phyloP scores from a whole-genome alignment of 2,888 invertebrate genomes.

The Sturmia bella region DNA sequence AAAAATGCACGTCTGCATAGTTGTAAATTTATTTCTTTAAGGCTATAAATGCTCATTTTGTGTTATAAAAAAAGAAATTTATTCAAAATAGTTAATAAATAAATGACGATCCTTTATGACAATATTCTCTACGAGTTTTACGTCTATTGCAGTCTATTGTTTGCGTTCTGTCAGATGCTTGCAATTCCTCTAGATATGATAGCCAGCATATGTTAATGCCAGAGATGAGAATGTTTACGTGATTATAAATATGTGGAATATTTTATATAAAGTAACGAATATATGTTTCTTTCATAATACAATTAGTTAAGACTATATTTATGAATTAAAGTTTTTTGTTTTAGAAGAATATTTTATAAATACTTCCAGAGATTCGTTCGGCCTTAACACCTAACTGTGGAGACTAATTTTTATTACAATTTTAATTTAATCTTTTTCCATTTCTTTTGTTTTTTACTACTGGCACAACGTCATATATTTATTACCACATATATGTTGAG shows the following conservation, averaged over 20 bases:
- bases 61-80: constrained; percentile 52
- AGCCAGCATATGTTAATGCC: not conserved
- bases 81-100: constrained; percentile 69
- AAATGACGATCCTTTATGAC: constrained; percentile 59
- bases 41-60: constrained; percentile 76
- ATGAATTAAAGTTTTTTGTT: not conserved
- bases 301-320: too few relatives aligned
- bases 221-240: not conserved
- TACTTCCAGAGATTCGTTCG: too few relatives aligned
- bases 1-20: constrained; percentile 76
- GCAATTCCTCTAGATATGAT: constrained; percentile 1
- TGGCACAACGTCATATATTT: too few relatives aligned
- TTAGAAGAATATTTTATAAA: too few relatives aligned
- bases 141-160: not conserved
- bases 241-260: not conserved
- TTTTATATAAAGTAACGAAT: too few relatives aligned
- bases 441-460: too few relatives aligned
- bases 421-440: too few relatives aligned
- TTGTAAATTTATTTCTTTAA: constrained; percentile 73
- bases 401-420: too few relatives aligned
- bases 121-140: constrained; percentile 49
- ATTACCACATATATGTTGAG: too few relatives aligned
- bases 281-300: too few relatives aligned
- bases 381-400: too few relatives aligned
- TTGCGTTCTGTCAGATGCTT: constrained; percentile 18